These are phyloP conservation scores for Chionodraco myersi DNA, from an alignment of 2,113 vertebrate genomes.

Conservation along the genomic window DNA sequence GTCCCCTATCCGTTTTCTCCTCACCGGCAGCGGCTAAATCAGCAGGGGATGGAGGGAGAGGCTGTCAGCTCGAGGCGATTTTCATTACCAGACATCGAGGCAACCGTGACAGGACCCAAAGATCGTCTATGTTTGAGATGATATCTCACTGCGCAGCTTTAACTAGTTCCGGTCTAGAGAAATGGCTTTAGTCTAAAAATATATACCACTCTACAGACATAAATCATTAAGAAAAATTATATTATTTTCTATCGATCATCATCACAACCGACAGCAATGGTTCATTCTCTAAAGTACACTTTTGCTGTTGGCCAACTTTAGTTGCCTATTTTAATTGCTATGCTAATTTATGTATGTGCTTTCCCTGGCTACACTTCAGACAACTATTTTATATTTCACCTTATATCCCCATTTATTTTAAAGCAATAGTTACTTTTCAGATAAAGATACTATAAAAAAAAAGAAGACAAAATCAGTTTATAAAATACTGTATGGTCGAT, in stretches of 20 bases:
- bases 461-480: neutral
- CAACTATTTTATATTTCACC: neutral
- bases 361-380: neutral
- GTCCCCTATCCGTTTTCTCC: neutral
- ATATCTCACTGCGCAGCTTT: conserved; percentile 39
- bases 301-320: no score
- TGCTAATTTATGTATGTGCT: no score
- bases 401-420: neutral
- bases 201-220: neutral
- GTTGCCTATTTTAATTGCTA: no score
- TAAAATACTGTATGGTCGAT: neutral
- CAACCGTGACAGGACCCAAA: conserved; percentile 21
- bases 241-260: neutral
- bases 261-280: neutral
- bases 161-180: neutral
- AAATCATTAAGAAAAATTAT: neutral
- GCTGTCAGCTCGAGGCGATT: conserved; percentile 5
- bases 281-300: neutral
- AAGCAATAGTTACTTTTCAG: neutral
- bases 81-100: neutral
- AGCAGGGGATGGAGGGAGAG: conserved; percentile 25
- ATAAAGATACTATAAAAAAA: neutral
- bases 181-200: neutral
- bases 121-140: fast-evolving
- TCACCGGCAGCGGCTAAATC: neutral